Conservation (phyloP, 2,888 invertebrate species). For the Hartigia nigra region DNA sequence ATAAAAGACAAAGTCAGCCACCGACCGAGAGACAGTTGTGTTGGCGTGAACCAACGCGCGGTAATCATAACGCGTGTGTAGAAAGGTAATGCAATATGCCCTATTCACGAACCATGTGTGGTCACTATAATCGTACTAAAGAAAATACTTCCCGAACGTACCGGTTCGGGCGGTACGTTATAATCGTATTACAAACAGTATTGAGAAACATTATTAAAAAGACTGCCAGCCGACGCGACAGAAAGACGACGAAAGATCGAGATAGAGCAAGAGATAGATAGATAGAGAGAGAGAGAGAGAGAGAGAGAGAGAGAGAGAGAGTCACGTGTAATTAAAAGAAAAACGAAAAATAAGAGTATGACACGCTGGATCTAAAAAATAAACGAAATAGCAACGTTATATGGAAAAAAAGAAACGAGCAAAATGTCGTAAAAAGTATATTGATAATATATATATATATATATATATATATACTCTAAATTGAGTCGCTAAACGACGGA, state of each 20-base stretch:
- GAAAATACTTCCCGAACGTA: conserved; percentile 16
- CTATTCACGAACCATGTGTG: conserved; percentile 8
- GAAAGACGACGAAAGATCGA: conserved; percentile 22
- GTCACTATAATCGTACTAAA: conserved; percentile 40
- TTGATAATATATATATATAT: conserved; percentile 21
- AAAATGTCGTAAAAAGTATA: conserved; percentile 37
- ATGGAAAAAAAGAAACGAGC: conserved; percentile 22
- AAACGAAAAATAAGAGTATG: conserved; percentile 15
- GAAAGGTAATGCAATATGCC: conserved; percentile 27
- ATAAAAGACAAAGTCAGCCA: neutral
- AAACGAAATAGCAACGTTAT: neutral
- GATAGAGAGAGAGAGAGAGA: conserved; percentile 11
- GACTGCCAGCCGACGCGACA: conserved; percentile 53
- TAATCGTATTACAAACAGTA: conserved; percentile 62
- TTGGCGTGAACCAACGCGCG: neutral
- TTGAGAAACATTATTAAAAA: conserved; percentile 58
- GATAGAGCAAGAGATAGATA: conserved; percentile 8
- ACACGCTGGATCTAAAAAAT: conserved; percentile 11
- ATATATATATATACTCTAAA: conserved; percentile 42
- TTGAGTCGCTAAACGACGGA: conserved; percentile 19
- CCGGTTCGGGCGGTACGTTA: conserved; percentile 13
- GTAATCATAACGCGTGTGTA: conserved; percentile 8
- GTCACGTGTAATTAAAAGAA: neutral
- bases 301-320: conserved; percentile 18
- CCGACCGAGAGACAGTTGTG: neutral